Evolutionary conservation across 1,140 invertebrate species (phyloP), one percentile per base, ranked within the genome.

Genomic region (Drosophila pachea): DNA sequence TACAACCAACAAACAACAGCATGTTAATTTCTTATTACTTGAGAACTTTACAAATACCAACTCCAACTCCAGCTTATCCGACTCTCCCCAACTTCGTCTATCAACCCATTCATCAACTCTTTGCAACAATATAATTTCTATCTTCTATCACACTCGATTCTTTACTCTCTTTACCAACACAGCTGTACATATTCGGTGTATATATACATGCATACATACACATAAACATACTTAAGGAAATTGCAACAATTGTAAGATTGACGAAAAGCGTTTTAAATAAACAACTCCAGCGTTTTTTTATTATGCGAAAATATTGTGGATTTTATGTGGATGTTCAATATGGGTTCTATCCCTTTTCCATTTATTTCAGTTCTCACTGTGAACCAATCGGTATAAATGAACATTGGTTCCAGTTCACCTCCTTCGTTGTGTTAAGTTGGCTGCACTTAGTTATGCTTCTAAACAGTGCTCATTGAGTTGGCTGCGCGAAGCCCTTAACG

Each of bases 211-310:
- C 40, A 63, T 55, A 67, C 35, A 53, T 54, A 58, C 14, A 64
- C 35, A 70, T 22, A 53, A 16, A 62, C 49, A 22, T 60, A 78
- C 32, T 76, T 48, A 77, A 86, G 74, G 69, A 68, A 81, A 77
- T 73, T 77, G 81, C 81, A 86, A 86, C 81, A 86, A 86, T 86
- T 78, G 78, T 81, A 86, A 86, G 74, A 86, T 86, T 86, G 81
- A 86, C 74, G 71, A 86, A 86, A 53, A 86, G 32, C 65, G 76
- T 77, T 86, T 86, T 86, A 74, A 86, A 86, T 86, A 86, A 86
- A 86, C 38, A 58, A 73, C 68, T 35, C 33, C 53, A 71, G 22
- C 64, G 70, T 73, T 78, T 83, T 83, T 84, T 84, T 76, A 86
- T 86, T 84, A 84, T 76, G 68, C 81, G 63, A 86, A 69, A 8